A percentile compares a stretch with the other conserved stretches of the same genome.
These are phyloP conservation scores for Gallinago nigripennis DNA, from an alignment of 2,797 vertebrate species.

Conservation along the genomic window DNA sequence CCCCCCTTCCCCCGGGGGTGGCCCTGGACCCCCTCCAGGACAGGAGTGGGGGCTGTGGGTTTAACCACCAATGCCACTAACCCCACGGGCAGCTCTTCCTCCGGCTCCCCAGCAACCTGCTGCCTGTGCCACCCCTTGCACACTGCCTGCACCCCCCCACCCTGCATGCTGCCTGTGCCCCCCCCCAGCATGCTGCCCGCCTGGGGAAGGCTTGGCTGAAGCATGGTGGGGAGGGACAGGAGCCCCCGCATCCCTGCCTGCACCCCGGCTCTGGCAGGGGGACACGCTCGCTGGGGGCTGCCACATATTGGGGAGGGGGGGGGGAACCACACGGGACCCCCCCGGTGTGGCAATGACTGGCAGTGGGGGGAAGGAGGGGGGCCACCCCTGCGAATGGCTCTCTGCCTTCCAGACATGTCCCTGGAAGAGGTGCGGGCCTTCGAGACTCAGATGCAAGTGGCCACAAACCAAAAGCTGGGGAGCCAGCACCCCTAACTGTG, in stretches of 20 bases:
- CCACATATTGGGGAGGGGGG: accelerated
- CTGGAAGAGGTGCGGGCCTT: conserved; percentile 70
- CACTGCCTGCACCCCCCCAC: too few relatives aligned
- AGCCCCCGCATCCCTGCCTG: neutral
- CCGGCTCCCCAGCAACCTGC: neutral
- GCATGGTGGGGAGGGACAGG: neutral
- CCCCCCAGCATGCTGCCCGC: neutral
- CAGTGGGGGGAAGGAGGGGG: too few relatives aligned
- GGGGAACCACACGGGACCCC: too few relatives aligned
- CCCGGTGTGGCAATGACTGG: too few relatives aligned
- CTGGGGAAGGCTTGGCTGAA: neutral
- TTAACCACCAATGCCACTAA: neutral
- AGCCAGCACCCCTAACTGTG: conserved; percentile 34
- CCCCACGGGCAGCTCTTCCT: neutral
- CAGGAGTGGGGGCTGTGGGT: neutral
- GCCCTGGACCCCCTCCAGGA: too few relatives aligned
- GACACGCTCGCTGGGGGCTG: neutral
- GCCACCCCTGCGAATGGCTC: neutral
- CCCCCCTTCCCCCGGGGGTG: neutral
- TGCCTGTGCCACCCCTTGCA: neutral
- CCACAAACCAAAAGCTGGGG: conserved; percentile 72
- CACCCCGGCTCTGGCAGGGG: neutral
- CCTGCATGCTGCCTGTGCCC: neutral
- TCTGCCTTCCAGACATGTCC: conserved; percentile 73
- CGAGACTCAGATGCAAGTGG: conserved; percentile 72